Percentiles rank a stretch among this genome's conserved stretches.
Conservation (phyloP, 2,888 invertebrate species). For the Bursaphelenchus okinawaensis region DNA sequence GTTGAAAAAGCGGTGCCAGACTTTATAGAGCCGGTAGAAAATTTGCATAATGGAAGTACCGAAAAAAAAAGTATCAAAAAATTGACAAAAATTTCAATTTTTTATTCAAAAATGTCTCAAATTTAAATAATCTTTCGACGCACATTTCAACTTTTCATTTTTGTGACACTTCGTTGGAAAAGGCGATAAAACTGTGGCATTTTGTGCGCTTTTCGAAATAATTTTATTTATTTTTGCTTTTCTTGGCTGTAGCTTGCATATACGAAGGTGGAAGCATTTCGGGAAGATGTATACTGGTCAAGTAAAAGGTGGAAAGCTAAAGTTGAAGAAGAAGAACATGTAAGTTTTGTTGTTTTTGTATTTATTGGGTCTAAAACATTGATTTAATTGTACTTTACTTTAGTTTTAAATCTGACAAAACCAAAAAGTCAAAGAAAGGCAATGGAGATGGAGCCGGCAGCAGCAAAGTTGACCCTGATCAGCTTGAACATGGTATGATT, state of each 20-base stretch:
- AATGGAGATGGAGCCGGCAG: conserved; percentile 19
- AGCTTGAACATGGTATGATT: conserved; percentile 35
- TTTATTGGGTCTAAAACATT: not conserved
- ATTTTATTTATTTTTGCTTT: too few relatives aligned
- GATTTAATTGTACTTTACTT: conserved; percentile 18
- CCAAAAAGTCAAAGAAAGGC: conserved; percentile 36
- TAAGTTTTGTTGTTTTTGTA: conserved; percentile 27
- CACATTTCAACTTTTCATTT: too few relatives aligned
- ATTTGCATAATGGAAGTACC: too few relatives aligned
- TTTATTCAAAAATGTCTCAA: too few relatives aligned
- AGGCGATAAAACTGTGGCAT: not conserved
- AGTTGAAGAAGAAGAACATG: conserved; percentile 53
- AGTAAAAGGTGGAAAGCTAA: conserved; percentile 47
- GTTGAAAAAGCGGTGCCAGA: too few relatives aligned
- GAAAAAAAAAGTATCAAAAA: too few relatives aligned
- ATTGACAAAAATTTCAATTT: too few relatives aligned
- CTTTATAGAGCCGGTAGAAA: too few relatives aligned
- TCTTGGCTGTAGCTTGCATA: not conserved
- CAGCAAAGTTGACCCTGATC: conserved; percentile 39
- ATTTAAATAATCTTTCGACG: too few relatives aligned
- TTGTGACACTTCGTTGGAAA: not conserved
- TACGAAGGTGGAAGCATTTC: not conserved
- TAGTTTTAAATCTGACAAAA: conserved; percentile 45
- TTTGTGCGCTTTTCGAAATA: not conserved
- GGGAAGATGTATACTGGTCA: not conserved